A percentile compares a stretch with the other conserved stretches of the same genome.
phyloP scores from a whole-genome alignment of 2,113 vertebrate species.

The Ramphastos sulfuratus region DNA sequence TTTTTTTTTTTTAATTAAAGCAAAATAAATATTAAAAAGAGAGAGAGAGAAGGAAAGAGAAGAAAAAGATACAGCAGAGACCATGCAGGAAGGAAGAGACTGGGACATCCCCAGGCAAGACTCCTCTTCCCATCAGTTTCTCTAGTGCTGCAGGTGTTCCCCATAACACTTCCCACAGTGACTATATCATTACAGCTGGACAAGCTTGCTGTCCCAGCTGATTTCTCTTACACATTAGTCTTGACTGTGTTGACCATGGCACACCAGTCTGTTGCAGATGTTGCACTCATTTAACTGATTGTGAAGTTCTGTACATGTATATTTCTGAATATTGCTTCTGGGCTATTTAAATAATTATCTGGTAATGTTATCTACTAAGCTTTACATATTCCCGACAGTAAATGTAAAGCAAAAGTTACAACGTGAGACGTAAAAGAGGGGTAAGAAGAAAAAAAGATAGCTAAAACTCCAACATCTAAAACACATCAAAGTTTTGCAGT shows the following conservation, averaged over 20 bases:
- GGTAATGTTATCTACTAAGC: not conserved
- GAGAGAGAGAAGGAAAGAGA: not conserved
- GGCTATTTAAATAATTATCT: not conserved
- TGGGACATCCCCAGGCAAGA: not conserved
- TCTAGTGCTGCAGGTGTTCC: not conserved
- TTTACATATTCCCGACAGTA: not conserved
- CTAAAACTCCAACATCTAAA: not conserved
- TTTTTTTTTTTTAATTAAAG: not conserved
- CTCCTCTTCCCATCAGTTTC: not conserved
- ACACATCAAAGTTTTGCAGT: not conserved
- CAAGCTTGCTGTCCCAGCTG: not conserved
- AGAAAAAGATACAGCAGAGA: not conserved
- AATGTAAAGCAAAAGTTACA: not conserved
- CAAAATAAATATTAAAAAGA: not conserved
- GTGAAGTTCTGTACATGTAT: not conserved
- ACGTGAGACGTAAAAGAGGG: not conserved
- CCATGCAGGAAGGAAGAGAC: not conserved
- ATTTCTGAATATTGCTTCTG: not conserved
- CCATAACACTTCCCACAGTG: not conserved
- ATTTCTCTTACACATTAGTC: not conserved
- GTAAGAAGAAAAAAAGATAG: not conserved
- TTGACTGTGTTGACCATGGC: not conserved
- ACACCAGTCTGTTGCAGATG: not conserved
- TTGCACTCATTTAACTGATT: not conserved
- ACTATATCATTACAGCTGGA: not conserved